Evolutionary conservation across 2,113 vertebrate species (phyloP), one percentile per base, ranked within the genome.

Genomic region (Prunella himalayana): DNA sequence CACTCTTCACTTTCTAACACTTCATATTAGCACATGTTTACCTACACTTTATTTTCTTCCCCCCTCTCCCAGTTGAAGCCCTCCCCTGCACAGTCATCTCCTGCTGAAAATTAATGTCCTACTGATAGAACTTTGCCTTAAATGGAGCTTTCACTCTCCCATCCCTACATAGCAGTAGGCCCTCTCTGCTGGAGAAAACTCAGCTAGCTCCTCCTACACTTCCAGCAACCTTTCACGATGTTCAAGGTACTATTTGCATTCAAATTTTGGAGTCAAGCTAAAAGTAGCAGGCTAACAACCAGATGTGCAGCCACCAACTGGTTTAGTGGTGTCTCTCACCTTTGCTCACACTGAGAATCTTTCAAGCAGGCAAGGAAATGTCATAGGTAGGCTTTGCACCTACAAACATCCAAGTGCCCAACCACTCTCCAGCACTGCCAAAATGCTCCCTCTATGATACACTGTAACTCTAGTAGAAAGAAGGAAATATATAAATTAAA

Each of bases 401-500:
- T 76, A 71, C 20, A 47, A 86, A 78, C 28, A 78, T 35, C 24
- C 65, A 88, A 60, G 31, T 41, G 30, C 45, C 64, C 49, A 88
- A 15, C 23, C 37, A 75, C 49, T 17, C 25, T 65, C 23, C 39
- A 64, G 45, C 37, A 45, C 15, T 7, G 42, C 8, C 16, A 7
- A 86, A 81, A 91, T 6, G 15, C n/a, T 84, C 39, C 27, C 65
- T 76, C 68, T 50, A 5, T 23, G 15, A 83, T 19, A 71, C 23
- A 30, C 16, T 71, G 47, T 49, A 84, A 86, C 90, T 95, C 73
- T 33, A 95, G 68, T 7, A 95, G 78, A 96, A 94, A 97, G 92
- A 91, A 93, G 86, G 92, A 97, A 98, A 95, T 93, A 60, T 60
- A 85, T 77, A 93, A 91, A 97, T 97, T 96, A 96, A 95, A 97